phyloP scores from a whole-genome alignment of 2,797 vertebrate genomes.

The Phrynocephalus guinanensis region DNA sequence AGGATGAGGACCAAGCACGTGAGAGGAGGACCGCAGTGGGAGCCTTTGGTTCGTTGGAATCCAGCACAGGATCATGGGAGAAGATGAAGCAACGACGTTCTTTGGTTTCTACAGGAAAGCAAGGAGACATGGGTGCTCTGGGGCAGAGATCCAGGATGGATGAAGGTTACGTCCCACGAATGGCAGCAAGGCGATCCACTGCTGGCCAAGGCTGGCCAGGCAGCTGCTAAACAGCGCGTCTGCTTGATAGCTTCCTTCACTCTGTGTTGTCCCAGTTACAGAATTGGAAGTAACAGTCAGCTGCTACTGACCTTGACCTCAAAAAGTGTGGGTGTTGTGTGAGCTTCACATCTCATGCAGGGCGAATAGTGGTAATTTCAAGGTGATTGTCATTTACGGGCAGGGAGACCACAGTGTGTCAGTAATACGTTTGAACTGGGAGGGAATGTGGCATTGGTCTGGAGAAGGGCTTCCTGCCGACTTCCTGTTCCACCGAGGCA shows the following conservation, averaged over 20 bases:
- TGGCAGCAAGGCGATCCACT: slow-evolving; percentile 67
- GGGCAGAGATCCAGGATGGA: slow-evolving; percentile 63
- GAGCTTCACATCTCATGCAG: neutral
- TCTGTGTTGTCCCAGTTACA: neutral
- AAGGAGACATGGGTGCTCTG: slow-evolving; percentile 64
- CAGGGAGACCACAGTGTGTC: neutral
- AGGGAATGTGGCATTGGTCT: neutral
- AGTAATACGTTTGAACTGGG: neutral
- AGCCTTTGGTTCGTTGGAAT: slow-evolving; percentile 53
- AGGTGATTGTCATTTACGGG: neutral
- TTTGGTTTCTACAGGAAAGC: slow-evolving; percentile 56
- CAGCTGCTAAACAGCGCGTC: slow-evolving; percentile 77
- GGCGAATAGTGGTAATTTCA: neutral
- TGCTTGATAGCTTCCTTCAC: slow-evolving; percentile 10
- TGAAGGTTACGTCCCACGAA: slow-evolving; percentile 46
- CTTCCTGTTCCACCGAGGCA: neutral
- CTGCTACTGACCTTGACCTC: neutral
- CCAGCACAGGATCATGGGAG: slow-evolving; percentile 55
- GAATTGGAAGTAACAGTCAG: slow-evolving; percentile 11
- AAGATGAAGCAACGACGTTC: slow-evolving; percentile 49
- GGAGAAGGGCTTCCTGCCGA: neutral
- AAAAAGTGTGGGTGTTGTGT: neutral
- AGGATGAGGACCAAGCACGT: slow-evolving; percentile 81
- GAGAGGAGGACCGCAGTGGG: slow-evolving; percentile 61
- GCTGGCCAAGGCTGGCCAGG: slow-evolving; percentile 59